Evolutionary conservation across 2,113 vertebrate genomes (phyloP).

Genomic region (Sminthopsis crassicaudata): DNA sequence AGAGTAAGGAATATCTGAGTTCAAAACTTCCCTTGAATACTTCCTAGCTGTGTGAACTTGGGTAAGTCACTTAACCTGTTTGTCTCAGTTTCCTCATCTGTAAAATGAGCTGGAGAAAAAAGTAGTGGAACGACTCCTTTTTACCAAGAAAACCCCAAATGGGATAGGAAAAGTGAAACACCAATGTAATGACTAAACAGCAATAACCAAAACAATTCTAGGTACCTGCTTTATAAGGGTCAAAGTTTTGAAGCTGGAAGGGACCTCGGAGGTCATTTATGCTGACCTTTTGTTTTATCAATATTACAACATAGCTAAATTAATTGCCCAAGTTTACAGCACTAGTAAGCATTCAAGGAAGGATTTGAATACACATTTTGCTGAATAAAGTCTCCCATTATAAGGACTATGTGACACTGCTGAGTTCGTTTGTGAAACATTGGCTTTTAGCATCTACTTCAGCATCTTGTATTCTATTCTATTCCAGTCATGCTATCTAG

Average conservation of each 20-base stretch:
- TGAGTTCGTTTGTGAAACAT: neutral
- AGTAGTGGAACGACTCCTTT: neutral
- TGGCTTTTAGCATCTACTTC: neutral
- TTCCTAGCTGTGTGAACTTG: too few species aligned
- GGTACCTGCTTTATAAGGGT: neutral
- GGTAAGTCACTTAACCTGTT: neutral
- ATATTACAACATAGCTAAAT: neutral
- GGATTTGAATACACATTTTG: neutral
- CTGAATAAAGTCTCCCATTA: neutral
- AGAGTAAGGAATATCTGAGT: neutral
- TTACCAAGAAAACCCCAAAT: neutral
- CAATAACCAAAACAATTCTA: neutral
- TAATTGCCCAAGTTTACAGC: neutral
- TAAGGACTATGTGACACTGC: neutral
- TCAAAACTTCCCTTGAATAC: neutral
- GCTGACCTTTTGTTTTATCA: neutral
- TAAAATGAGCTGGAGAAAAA: neutral
- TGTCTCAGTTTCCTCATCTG: neutral
- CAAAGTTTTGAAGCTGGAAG: neutral
- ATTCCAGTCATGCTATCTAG: neutral
- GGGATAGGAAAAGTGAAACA: neutral
- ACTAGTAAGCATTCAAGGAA: neutral
- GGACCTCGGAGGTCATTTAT: neutral
- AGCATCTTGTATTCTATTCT: neutral
- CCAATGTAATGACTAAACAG: neutral